Evolutionary conservation across 2,113 vertebrate genomes (phyloP).

Genomic region (Xiphorhynchus elegans): DNA sequence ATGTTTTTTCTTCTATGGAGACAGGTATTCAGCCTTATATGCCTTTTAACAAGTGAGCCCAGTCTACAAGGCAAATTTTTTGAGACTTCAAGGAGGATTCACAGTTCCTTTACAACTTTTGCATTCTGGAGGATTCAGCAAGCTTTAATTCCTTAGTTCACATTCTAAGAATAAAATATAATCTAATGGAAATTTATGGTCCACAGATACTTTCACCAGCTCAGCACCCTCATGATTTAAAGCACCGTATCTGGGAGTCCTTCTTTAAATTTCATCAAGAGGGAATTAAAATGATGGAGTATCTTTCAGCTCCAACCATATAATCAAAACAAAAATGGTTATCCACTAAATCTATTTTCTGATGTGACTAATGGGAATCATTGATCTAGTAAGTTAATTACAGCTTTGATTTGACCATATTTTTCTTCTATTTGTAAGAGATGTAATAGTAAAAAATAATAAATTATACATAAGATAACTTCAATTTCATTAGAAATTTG

Average conservation of each 20-base stretch:
- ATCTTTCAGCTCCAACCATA: neutral
- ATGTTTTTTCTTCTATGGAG: neutral
- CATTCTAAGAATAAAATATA: neutral
- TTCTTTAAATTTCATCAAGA: neutral
- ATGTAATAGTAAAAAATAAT: neutral
- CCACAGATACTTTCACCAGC: neutral
- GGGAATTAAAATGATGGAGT: neutral
- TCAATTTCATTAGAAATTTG: neutral
- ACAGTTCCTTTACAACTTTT: neutral
- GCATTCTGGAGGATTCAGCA: neutral
- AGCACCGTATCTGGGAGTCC: neutral
- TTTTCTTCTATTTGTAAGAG: neutral
- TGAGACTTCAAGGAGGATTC: neutral
- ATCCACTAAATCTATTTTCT: neutral
- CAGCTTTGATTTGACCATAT: neutral
- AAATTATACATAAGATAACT: neutral
- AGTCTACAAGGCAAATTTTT: neutral
- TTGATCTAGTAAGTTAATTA: slow-evolving; percentile 26
- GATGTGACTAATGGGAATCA: slow-evolving; percentile 10
- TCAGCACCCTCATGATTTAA: neutral
- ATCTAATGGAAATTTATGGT: neutral
- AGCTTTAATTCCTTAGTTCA: neutral
- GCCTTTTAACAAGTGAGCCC: neutral
- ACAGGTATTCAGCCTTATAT: neutral
- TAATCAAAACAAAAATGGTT: slow-evolving; percentile 11